phyloP scores from a whole-genome alignment of 2,797 vertebrate species.

The Tiaroga cobitis region DNA sequence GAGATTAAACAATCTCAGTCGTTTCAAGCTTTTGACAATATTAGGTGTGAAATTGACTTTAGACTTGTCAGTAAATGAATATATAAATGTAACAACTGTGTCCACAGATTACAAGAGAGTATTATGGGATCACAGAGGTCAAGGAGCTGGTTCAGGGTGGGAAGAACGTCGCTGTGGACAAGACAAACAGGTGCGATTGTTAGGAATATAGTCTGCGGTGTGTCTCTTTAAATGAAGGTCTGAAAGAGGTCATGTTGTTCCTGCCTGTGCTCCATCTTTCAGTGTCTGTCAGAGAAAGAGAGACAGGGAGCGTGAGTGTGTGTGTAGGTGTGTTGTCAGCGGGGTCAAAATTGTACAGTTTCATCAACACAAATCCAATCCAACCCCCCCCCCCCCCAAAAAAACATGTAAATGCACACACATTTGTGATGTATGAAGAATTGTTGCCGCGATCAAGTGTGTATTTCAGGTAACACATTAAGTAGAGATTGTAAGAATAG shows the following conservation, averaged over 20 bases:
- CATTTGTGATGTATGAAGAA: background rate
- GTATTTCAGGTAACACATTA: background rate
- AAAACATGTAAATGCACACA: background rate
- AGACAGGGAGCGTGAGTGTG: background rate
- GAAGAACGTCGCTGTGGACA: conserved; percentile 85
- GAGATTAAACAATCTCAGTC: background rate
- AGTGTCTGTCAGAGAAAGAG: background rate
- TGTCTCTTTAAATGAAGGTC: conserved; percentile 24
- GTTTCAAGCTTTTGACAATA: background rate
- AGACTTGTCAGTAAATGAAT: background rate
- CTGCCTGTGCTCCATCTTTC: conserved; percentile 3
- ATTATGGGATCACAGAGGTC: conserved; percentile 90
- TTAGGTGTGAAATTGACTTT: background rate
- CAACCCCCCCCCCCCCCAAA: no score
- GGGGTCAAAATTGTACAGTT: background rate
- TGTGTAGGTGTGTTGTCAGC: background rate
- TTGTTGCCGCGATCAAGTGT: background rate
- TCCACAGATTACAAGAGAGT: conserved; percentile 93
- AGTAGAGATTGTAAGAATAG: background rate
- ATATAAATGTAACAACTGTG: conserved; percentile 17
- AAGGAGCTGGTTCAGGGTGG: conserved; percentile 91
- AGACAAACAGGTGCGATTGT: conserved; percentile 85
- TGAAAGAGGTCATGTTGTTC: conserved; percentile 33
- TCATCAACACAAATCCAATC: background rate
- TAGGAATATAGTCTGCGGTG: background rate